A percentile compares a stretch with the other conserved stretches of the same genome.
phyloP scores from a whole-genome alignment of 2,113 vertebrate genomes.

The Chaetodon trifascialis region DNA sequence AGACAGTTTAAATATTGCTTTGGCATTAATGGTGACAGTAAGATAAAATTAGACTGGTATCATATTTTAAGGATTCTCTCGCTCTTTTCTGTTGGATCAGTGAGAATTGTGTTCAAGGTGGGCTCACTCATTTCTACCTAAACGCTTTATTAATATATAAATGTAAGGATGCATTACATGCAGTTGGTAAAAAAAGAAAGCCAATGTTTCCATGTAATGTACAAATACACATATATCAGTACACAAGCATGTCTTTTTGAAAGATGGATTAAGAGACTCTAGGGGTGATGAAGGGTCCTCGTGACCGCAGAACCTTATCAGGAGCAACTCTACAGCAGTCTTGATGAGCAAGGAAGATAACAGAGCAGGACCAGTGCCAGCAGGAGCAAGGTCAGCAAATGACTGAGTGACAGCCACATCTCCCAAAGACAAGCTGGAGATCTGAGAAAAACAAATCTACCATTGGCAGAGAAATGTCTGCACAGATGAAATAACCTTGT shows the following conservation, averaged over 20 bases:
- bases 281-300: slow-evolving; percentile 27
- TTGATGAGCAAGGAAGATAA: slow-evolving; percentile 46
- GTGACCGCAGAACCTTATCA: slow-evolving; percentile 62
- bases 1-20: neutral
- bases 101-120: neutral
- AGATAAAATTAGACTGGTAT: neutral
- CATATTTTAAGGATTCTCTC: neutral
- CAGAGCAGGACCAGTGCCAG: slow-evolving; percentile 2
- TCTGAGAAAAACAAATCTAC: slow-evolving; percentile 16
- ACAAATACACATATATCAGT: neutral
- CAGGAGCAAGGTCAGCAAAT: slow-evolving; percentile 46
- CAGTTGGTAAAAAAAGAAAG: too few relatives aligned
- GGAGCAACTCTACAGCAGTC: slow-evolving; percentile 39
- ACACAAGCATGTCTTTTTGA: neutral
- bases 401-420: slow-evolving; percentile 28
- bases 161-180: neutral
- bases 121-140: neutral
- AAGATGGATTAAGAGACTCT: slow-evolving; percentile 30
- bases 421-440: slow-evolving; percentile 18
- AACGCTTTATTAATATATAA: neutral
- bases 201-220: too few relatives aligned
- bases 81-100: neutral
- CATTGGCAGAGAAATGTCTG: neutral
- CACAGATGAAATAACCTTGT: neutral
- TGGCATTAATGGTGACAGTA: neutral